These are phyloP conservation scores for Heterochromis multidens DNA, from an alignment of 2,113 vertebrate species.

Conservation along the genomic window DNA sequence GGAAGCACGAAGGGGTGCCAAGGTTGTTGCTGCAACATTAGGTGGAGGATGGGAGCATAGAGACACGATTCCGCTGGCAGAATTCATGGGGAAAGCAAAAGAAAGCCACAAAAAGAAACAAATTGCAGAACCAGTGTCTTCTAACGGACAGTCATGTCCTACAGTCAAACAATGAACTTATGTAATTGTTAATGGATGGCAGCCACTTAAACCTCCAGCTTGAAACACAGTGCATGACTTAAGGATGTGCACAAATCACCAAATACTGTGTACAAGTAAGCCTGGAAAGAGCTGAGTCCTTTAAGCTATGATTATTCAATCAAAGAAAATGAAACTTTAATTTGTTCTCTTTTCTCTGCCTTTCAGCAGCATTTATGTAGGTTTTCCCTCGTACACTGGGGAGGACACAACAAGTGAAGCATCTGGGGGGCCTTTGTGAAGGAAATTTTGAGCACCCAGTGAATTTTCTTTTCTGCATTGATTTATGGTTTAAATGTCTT, in stretches of 20 bases:
- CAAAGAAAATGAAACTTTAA: neutral
- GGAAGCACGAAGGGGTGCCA: neutral
- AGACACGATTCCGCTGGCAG: neutral
- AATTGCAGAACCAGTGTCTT: neutral
- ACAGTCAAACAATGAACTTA: neutral
- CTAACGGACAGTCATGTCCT: neutral
- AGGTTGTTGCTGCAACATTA: neutral
- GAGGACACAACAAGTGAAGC: neutral
- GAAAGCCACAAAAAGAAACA: neutral
- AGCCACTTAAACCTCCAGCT: neutral
- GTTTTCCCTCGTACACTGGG: neutral
- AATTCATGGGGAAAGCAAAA: neutral
- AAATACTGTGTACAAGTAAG: neutral
- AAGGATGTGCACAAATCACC: neutral
- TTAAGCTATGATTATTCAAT: neutral
- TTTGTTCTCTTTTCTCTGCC: neutral
- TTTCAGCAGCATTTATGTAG: neutral
- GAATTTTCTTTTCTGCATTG: neutral
- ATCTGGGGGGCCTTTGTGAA: neutral
- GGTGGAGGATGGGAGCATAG: neutral
- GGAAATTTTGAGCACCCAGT: neutral
- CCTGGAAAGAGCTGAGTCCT: neutral
- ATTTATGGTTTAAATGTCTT: neutral
- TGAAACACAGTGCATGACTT: neutral
- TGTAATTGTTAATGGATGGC: neutral